Percentiles rank a stretch among this genome's conserved stretches.
Evolutionary conservation across 2,113 vertebrate genomes (phyloP).

Genomic region (Nothobranchius furzeri): DNA sequence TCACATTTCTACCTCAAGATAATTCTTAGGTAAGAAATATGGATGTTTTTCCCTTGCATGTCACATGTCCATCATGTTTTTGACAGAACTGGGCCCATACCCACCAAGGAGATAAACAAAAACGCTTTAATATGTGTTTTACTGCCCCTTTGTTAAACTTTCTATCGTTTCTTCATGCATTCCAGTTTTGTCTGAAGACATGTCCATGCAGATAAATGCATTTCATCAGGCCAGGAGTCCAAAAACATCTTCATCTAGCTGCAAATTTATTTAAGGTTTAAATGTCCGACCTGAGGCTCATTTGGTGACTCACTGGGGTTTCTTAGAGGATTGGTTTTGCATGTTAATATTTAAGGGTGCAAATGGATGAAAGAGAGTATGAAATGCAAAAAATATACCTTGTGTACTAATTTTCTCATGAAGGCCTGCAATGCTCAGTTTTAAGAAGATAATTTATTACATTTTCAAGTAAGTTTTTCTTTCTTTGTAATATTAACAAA

Average conservation of each 20-base stretch:
- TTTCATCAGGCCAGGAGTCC: neutral
- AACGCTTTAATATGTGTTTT: constrained; percentile 15
- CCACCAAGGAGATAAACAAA: constrained; percentile 11
- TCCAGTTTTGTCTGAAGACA: neutral
- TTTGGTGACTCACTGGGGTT: constrained; percentile 19
- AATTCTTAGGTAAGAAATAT: neutral
- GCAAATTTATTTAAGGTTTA: constrained; percentile 8
- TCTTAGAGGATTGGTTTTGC: neutral
- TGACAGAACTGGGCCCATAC: constrained; percentile 44
- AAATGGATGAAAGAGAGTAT: neutral
- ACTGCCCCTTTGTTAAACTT: constrained; percentile 13
- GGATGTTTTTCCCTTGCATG: constrained; percentile 9
- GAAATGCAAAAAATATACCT: neutral
- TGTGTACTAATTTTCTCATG: constrained; percentile 1
- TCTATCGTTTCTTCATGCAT: neutral
- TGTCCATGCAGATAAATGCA: neutral
- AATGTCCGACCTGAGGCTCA: constrained; percentile 26
- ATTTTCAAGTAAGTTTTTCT: no score
- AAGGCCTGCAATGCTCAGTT: no score
- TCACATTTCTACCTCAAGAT: no score
- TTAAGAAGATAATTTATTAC: no score
- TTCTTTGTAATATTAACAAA: no score
- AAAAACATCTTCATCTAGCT: neutral
- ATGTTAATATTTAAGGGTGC: constrained; percentile 3
- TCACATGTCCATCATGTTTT: constrained; percentile 31